Evolutionary conservation across 1,140 invertebrate species (phyloP).

Genomic region (Zelostemma sp.): DNA sequence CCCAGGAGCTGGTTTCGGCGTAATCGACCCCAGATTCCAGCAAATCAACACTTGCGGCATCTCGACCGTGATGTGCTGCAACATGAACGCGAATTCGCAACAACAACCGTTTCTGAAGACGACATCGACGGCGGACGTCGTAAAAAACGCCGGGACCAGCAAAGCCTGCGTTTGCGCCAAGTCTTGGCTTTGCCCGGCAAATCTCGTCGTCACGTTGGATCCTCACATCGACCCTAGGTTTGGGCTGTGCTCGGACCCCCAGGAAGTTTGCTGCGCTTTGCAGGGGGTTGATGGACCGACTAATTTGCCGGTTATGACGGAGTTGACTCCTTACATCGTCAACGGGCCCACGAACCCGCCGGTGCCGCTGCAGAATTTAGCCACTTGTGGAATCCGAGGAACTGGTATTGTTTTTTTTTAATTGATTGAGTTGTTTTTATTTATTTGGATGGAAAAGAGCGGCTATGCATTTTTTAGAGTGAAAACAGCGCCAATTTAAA

Average conservation of each 20-base stretch:
- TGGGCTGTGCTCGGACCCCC: conserved; percentile 43
- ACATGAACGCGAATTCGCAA: background rate
- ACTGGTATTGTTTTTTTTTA: conserved; percentile 18
- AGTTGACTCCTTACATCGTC: conserved; percentile 13
- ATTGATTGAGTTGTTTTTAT: no score
- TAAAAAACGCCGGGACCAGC: conserved; percentile 48
- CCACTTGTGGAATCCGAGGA: conserved; percentile 10
- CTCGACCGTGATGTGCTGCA: conserved; percentile 45
- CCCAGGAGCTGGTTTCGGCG: conserved; percentile 9
- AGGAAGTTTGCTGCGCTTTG: conserved; percentile 57
- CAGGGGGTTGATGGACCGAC: conserved; percentile 5
- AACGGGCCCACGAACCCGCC: background rate
- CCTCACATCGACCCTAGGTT: conserved; percentile 61
- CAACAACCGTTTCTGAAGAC: background rate
- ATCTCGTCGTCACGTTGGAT: conserved; percentile 44
- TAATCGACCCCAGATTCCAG: conserved; percentile 30
- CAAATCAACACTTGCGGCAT: conserved; percentile 13
- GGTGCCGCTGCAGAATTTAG: no score
- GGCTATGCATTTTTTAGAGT: no score
- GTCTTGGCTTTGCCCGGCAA: conserved; percentile 42
- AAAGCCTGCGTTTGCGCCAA: conserved; percentile 58
- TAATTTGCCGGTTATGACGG: background rate
- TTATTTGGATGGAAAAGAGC: no score
- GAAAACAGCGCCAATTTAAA: no score
- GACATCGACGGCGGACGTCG: background rate